These are phyloP conservation scores for Tragelaphus scriptus DNA, from an alignment of 2,113 vertebrate genomes.

Conservation along the genomic window DNA sequence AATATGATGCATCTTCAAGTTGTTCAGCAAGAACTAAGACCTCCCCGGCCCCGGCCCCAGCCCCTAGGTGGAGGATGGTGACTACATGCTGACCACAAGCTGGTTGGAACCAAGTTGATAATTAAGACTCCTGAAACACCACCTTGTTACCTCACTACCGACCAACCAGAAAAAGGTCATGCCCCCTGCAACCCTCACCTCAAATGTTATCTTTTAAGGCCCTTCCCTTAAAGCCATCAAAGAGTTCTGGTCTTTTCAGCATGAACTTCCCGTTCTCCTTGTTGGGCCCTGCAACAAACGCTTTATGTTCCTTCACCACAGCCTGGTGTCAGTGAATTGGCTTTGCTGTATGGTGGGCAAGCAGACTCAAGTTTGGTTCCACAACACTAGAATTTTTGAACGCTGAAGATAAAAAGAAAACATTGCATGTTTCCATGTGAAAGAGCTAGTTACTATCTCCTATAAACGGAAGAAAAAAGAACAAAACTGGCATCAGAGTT, in stretches of 20 bases:
- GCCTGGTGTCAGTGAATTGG: not conserved
- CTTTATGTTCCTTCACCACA: not conserved
- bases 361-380: not conserved
- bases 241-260: not conserved
- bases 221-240: not conserved
- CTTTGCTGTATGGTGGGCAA: not conserved
- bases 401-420: not conserved
- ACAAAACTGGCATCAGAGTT: not conserved
- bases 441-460: not conserved
- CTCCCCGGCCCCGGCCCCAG: accelerated
- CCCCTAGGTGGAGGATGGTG: not conserved
- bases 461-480: not conserved
- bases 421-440: not conserved
- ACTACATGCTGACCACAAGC: not conserved
- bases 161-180: not conserved
- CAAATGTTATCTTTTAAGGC: not conserved
- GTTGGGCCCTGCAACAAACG: not conserved
- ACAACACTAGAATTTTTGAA: not conserved
- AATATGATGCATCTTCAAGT: not conserved
- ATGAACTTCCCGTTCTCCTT: not conserved
- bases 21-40: not conserved
- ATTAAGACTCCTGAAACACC: not conserved
- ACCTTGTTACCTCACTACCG: not conserved
- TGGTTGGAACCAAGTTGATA: not conserved
- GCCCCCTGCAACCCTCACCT: not conserved